Evolutionary conservation across 2,797 vertebrate species (phyloP).

Genomic region (Trichosurus vulpecula): DNA sequence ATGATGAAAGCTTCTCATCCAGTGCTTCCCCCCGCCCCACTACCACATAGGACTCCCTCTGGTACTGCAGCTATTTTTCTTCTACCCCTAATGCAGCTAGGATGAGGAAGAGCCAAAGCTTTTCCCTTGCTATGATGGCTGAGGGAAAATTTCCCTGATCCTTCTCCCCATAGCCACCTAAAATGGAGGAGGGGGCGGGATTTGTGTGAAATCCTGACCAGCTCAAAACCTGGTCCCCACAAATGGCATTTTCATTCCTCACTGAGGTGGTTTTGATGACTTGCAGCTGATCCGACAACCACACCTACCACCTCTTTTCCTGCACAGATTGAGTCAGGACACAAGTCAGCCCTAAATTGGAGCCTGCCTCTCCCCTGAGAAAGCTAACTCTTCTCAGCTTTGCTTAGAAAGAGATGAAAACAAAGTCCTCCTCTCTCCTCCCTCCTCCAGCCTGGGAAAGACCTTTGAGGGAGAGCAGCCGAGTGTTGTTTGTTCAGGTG

Average conservation of each 20-base stretch:
- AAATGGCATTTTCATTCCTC: background rate
- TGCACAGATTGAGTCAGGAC: slow-evolving; percentile 47
- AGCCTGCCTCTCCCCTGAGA: slow-evolving; percentile 36
- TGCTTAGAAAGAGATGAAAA: slow-evolving; percentile 53
- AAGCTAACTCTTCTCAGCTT: background rate
- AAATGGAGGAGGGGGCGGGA: background rate
- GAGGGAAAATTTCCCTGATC: background rate
- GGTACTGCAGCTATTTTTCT: slow-evolving; percentile 25
- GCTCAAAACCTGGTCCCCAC: slow-evolving; percentile 6
- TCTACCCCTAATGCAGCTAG: background rate
- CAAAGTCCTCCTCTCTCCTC: slow-evolving; percentile 29
- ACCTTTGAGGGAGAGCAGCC: background rate
- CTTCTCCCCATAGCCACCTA: background rate
- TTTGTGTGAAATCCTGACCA: background rate
- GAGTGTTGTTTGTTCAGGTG: slow-evolving; percentile 74
- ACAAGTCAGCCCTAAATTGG: slow-evolving; percentile 18
- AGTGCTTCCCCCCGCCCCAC: slow-evolving; percentile 2
- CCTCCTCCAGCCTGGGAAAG: slow-evolving; percentile 53
- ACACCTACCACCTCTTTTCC: background rate
- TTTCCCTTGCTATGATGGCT: background rate
- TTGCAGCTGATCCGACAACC: background rate
- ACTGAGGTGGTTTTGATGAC: background rate
- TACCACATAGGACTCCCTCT: background rate
- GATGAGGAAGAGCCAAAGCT: background rate
- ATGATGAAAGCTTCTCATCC: slow-evolving; percentile 26